Evolutionary conservation across 2,888 invertebrate genomes (phyloP), one percentile per base, ranked within the genome.

Genomic region (Hedya salicella): DNA sequence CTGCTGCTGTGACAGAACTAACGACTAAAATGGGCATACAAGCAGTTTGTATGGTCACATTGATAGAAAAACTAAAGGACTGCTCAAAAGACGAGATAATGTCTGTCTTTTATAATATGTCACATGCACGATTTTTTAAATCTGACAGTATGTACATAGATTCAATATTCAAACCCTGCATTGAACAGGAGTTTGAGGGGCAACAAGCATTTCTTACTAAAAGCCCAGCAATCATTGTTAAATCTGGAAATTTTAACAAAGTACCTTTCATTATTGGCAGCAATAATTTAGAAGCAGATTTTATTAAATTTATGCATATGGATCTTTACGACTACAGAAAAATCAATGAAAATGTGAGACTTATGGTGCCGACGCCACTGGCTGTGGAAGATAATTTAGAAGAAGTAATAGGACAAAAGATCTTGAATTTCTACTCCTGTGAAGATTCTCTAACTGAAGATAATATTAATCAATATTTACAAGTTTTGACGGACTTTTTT

Each of bases 201-300:
- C 85, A 87, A 68, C 83, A 87, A 21, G 81, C 86, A 42, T 92
- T 92, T 71, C 76, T 93, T 2, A 83, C 86, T 3, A 90, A 85
- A 75, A 86, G 83, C 66, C 92, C 92, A 36, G 71, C 71, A 39
- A 53, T 77, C n/a, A 80, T 91, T 54, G 71, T 92, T 61, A 90
- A 88, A 74, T 85, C 89, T 30, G 88, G 88, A 21, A 86, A 86
- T 63, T 87, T 86, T 62, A 87, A 88, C 71, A 90, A 88, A 77
- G 89, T 92, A 0, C 92, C 92, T 1, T 71, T 92, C 61, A 87
- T 92, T 52, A 89, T 91, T 50, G 92, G 92, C 14, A 85, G 86
- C 70, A 88, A 87, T 70, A 87, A 89, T 62, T 81, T 83, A 62
- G 91, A 91, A 77, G 87, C 77, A 1, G 77, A 81, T 13, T 68